phyloP scores from a whole-genome alignment of 1,140 invertebrate species.

The Drosophila sturtevanti region DNA sequence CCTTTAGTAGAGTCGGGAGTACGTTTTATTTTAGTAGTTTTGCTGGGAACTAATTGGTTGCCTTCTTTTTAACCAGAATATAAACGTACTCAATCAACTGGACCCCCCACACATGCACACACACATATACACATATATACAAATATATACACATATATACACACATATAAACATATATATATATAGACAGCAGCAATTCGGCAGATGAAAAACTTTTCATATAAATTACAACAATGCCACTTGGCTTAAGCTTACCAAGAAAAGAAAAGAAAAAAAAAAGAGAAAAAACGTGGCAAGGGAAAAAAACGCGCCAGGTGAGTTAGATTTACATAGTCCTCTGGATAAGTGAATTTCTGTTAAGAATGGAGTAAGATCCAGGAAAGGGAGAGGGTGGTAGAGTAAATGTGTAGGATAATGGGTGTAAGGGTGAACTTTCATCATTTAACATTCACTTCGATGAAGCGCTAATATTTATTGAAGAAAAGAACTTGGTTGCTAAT shows the following conservation, averaged over 20 bases:
- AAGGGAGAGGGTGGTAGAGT: neutral
- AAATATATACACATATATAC: neutral
- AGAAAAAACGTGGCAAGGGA: neutral
- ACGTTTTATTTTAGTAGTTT: neutral
- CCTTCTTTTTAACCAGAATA: neutral
- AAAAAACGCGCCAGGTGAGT: slow-evolving; percentile 10
- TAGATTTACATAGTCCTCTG: slow-evolving; percentile 6
- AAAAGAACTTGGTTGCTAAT: slow-evolving; percentile 40
- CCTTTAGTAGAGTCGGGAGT: too few species aligned
- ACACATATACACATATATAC: neutral
- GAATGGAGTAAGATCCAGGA: too few species aligned
- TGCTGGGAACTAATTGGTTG: neutral
- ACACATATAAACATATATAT: neutral
- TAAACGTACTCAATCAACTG: neutral
- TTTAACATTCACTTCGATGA: slow-evolving; percentile 34
- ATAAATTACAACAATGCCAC: slow-evolving; percentile 72
- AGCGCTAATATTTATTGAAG: slow-evolving; percentile 73
- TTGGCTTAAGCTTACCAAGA: slow-evolving; percentile 33
- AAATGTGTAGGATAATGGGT: neutral
- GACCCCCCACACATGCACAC: neutral
- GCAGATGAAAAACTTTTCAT: slow-evolving; percentile 60
- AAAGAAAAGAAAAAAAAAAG: neutral
- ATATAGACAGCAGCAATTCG: neutral
- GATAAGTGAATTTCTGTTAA: neutral
- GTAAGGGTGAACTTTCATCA: slow-evolving; percentile 13